Conservation (phyloP, 2,888 invertebrate genomes). For the Luperina nickerlii region DNA sequence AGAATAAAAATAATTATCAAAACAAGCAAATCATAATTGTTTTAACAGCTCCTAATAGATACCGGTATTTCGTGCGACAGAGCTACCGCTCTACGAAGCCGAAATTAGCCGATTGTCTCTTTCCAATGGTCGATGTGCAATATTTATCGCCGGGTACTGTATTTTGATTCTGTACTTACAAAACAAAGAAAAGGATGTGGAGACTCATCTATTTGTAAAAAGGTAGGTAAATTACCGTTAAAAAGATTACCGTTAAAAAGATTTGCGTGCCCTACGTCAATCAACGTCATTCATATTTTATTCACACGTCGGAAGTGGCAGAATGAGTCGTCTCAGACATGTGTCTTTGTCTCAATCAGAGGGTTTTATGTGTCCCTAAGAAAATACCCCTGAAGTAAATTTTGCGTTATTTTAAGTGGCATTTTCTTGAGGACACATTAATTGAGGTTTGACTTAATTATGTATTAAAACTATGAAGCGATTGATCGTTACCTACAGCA, state of each 20-base stretch:
- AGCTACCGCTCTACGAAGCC: too few relatives aligned
- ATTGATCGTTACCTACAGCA: background rate
- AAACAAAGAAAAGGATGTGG: background rate
- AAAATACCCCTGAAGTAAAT: background rate
- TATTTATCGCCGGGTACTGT: too few relatives aligned
- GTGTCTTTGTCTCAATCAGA: background rate
- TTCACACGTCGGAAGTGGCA: background rate
- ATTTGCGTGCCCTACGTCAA: background rate
- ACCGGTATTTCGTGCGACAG: too few relatives aligned
- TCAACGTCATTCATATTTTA: conserved; percentile 4
- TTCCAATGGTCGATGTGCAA: too few relatives aligned
- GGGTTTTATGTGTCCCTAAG: background rate
- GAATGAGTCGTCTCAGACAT: background rate
- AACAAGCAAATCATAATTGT: too few relatives aligned
- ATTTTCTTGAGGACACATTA: too few relatives aligned
- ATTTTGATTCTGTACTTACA: background rate
- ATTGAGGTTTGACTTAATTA: background rate
- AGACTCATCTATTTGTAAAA: background rate
- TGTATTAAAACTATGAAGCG: background rate
- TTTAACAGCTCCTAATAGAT: too few relatives aligned
- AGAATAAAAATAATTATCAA: too few relatives aligned
- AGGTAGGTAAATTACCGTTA: background rate
- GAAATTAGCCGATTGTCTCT: too few relatives aligned
- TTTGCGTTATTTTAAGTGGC: too few relatives aligned
- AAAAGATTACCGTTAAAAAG: background rate